Base-by-base conservation (phyloP, 2,797 vertebrate genomes). In the Tadarida brasiliensis region DNA sequence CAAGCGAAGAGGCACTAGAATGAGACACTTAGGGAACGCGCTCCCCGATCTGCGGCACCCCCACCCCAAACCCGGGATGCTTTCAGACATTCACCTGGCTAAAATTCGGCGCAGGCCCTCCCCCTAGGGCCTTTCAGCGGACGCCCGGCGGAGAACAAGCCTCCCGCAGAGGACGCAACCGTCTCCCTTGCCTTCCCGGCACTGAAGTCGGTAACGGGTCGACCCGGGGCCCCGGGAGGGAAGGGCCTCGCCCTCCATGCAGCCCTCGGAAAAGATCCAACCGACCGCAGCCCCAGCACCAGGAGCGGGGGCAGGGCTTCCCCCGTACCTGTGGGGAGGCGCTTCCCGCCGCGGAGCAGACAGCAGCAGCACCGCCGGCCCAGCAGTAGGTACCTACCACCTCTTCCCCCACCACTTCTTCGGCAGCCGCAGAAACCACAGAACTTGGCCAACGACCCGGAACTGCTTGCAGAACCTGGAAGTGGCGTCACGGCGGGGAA, bases 381-480 rank as follows among this genome's bases (percentile, higher is more conserved):
- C 22, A 8, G 82, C 15, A 33, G 16, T 22, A n/a, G 22, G 17
- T 2, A 16, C 9, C 70, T 11, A 11, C 65, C 33, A 14, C 68
- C 35, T 24, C 33, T 7, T 3, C 17, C 20, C 39, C 2, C 7
- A 93, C 81, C 87, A 17, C 82, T 49, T 57, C 91, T 35, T 73
- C 77, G 0, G 78, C 77, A 15, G n/a, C 87, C 35, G 39, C 95
- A 22, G 19, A 73, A 16, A 74, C 88, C 19, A 30, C 70, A 15
- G 44, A 7, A 22, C 19, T 3, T 7, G 0, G 51, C 44, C 68
- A 0, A 8, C 59, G 84, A 97, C 95, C 97, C 97, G 97, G 97
- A 97, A 97, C 93, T 59, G 39, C 51, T 97, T 73, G 14, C 5
- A 19, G 24, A 63, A 61, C 86, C 95, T 30, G 97, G 97, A 97